phyloP scores from a whole-genome alignment of 2,888 invertebrate species.

The Netelia melanura region DNA sequence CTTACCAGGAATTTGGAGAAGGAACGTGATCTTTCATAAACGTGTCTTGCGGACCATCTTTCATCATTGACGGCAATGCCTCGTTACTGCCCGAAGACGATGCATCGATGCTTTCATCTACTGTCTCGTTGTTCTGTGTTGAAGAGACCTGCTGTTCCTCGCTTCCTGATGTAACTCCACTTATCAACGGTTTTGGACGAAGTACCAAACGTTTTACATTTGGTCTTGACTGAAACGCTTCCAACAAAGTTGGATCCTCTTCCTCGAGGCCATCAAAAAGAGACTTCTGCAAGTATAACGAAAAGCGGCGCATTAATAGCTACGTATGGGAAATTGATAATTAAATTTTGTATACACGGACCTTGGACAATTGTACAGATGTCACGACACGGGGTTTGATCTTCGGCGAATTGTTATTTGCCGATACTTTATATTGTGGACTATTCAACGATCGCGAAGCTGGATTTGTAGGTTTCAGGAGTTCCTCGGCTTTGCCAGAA shows the following conservation, averaged over 20 bases:
- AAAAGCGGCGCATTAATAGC: background rate
- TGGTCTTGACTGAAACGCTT: slow-evolving; percentile 86
- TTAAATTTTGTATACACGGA: slow-evolving; percentile 65
- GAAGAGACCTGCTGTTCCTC: slow-evolving; percentile 60
- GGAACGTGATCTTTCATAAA: background rate
- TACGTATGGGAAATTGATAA: too few relatives aligned
- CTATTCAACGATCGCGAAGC: slow-evolving; percentile 89
- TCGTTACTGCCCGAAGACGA: slow-evolving; percentile 59
- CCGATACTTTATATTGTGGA: slow-evolving; percentile 87
- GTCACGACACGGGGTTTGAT: slow-evolving; percentile 86
- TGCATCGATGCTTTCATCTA: slow-evolving; percentile 51
- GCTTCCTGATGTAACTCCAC: slow-evolving; percentile 20
- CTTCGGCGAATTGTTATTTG: slow-evolving; percentile 86
- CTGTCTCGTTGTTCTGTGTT: slow-evolving; percentile 57
- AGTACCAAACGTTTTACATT: slow-evolving; percentile 91
- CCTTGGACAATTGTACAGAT: slow-evolving; percentile 82
- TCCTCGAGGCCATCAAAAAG: slow-evolving; percentile 96
- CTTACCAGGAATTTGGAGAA: background rate
- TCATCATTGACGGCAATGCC: slow-evolving; percentile 54
- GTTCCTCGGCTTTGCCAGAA: slow-evolving; percentile 88
- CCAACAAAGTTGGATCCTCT: slow-evolving; percentile 89
- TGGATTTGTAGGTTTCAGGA: slow-evolving; percentile 90
- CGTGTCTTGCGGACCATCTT: slow-evolving; percentile 64
- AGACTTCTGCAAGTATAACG: slow-evolving; percentile 86
- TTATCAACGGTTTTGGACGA: slow-evolving; percentile 85